Evolutionary conservation across 2,113 vertebrate genomes (phyloP).

Genomic region (Seriola quinqueradiata): DNA sequence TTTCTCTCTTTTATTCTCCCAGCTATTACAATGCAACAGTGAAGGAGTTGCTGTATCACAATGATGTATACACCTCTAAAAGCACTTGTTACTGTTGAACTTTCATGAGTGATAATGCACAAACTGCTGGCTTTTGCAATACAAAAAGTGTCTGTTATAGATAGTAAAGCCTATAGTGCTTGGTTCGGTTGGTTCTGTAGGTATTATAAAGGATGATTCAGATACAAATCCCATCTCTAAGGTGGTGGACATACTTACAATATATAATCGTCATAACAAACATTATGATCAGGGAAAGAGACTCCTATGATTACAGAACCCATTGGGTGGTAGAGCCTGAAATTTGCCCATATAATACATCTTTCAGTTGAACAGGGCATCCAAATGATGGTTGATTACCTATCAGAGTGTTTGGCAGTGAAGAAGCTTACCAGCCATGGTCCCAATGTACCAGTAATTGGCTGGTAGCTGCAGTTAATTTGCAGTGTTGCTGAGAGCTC

Average conservation of each 20-base stretch:
- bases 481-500: constrained; percentile 20
- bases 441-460: not conserved
- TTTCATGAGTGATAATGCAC: constrained; percentile 49
- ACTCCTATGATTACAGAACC: constrained; percentile 1
- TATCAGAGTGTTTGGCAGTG: constrained; percentile 19
- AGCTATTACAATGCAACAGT: constrained; percentile 58
- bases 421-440: not conserved
- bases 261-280: constrained; percentile 28
- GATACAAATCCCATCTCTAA: constrained; percentile 6
- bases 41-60: constrained; percentile 58
- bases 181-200: not conserved
- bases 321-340: not conserved
- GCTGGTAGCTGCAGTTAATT: constrained; percentile 35
- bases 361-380: constrained; percentile 1
- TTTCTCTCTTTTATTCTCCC: constrained; percentile 64
- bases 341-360: constrained; percentile 2
- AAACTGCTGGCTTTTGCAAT: constrained; percentile 39
- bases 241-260: not conserved
- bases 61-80: constrained; percentile 63
- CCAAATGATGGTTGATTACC: constrained; percentile 26
- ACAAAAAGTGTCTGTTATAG: constrained; percentile 22
- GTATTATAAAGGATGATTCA: constrained; percentile 1
- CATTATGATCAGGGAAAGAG: not conserved
- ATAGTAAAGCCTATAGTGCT: constrained; percentile 24
- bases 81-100: constrained; percentile 60